phyloP scores from a whole-genome alignment of 2,113 vertebrate genomes.

The Syngnathus floridae region DNA sequence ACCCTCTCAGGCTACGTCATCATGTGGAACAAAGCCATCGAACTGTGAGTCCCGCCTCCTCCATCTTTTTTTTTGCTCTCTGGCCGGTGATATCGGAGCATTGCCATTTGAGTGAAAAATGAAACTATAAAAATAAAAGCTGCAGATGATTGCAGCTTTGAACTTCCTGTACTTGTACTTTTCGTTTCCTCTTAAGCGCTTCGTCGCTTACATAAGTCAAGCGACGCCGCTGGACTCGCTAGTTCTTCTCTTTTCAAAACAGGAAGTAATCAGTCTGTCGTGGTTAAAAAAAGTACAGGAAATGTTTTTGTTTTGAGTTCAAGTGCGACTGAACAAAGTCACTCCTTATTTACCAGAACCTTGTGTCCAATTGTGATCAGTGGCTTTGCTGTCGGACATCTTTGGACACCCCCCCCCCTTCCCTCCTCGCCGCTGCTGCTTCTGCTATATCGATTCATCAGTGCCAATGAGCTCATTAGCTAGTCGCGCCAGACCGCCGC shows the following conservation, averaged over 20 bases:
- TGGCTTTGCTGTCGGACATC: constrained; percentile 20
- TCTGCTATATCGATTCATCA: constrained; percentile 49
- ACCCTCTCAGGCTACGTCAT: constrained; percentile 99
- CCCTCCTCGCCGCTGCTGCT: constrained; percentile 26
- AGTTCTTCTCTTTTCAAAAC: background rate
- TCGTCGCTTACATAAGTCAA: too few species aligned
- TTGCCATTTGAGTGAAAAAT: background rate
- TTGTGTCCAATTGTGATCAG: background rate
- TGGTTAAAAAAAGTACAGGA: background rate
- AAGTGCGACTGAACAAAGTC: too few species aligned
- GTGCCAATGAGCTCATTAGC: constrained; percentile 57
- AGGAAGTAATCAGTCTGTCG: background rate
- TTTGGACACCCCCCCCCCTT: constrained; percentile 12
- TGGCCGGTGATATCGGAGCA: constrained; percentile 8
- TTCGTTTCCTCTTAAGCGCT: background rate
- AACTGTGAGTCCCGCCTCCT: constrained; percentile 81
- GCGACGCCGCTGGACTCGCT: background rate
- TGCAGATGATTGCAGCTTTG: background rate
- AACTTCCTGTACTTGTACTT: background rate
- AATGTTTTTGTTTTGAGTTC: too few species aligned
- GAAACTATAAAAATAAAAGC: background rate
- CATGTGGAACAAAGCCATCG: constrained; percentile 99
- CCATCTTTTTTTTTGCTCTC: background rate
- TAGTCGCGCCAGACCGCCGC: constrained; percentile 42
- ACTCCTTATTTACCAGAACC: background rate